Percentiles rank a stretch among this genome's conserved stretches.
Conservation (phyloP, 2,113 vertebrate genomes). For the Ramphastos sulfuratus region DNA sequence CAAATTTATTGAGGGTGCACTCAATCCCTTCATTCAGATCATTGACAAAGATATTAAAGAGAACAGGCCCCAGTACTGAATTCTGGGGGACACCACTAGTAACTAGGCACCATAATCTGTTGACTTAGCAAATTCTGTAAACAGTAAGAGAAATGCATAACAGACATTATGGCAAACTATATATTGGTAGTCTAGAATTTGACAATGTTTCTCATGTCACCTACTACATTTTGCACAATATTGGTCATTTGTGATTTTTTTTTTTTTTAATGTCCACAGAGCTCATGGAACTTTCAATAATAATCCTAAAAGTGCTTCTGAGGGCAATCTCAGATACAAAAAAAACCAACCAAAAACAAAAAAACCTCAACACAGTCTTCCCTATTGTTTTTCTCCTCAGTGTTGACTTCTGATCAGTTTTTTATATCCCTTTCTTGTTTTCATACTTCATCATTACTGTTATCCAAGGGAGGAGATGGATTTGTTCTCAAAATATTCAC, state of each 20-base stretch:
- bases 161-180: neutral
- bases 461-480: neutral
- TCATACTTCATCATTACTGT: neutral
- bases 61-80: too few species aligned
- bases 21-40: too few species aligned
- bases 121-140: neutral
- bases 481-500: neutral
- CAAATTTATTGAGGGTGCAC: too few species aligned
- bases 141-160: neutral
- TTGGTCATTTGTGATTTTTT: neutral
- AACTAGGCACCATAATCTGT: neutral
- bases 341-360: too few species aligned
- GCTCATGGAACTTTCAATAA: neutral
- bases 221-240: neutral
- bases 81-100: too few species aligned
- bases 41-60: too few species aligned
- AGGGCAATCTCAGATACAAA: neutral
- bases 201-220: neutral
- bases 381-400: neutral
- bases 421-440: constrained; percentile 5
- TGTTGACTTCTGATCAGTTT: neutral
- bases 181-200: neutral
- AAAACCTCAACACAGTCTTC: too few species aligned
- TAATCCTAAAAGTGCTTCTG: neutral
- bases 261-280: neutral